phyloP scores from a whole-genome alignment of 92 coral and sea anemone species.

The Zoanthus sansibaricus region DNA sequence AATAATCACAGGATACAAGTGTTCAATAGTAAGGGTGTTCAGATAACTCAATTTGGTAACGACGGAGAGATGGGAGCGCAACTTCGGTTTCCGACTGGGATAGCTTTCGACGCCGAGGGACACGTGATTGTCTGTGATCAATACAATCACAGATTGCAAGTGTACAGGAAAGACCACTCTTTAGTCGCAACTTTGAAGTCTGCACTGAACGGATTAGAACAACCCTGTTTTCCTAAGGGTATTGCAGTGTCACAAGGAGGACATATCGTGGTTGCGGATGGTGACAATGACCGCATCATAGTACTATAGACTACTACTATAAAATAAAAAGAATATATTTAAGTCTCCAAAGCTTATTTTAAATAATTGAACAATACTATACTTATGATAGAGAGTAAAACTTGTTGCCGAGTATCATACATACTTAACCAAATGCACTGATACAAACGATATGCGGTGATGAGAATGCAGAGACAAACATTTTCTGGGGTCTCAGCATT shows the following conservation, averaged over 20 bases:
- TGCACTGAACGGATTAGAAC: slow-evolving; percentile 78
- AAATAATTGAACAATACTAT: no score
- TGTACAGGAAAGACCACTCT: slow-evolving; percentile 75
- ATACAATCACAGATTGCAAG: slow-evolving; percentile 93
- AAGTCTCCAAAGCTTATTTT: no score
- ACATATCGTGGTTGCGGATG: slow-evolving; percentile 88
- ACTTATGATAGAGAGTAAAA: no score
- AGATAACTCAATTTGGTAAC: slow-evolving; percentile 78
- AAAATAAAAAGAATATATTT: not conserved
- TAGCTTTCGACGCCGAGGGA: slow-evolving; percentile 88
- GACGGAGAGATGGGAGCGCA: slow-evolving; percentile 52
- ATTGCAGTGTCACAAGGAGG: slow-evolving; percentile 92
- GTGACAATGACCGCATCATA: slow-evolving; percentile 92
- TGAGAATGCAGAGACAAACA: no score
- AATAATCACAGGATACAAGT: slow-evolving; percentile 96
- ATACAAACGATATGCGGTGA: no score
- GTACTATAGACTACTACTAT: slow-evolving; percentile 53
- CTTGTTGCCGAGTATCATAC: no score
- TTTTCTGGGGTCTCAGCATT: no score
- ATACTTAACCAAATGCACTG: no score
- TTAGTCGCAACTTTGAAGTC: slow-evolving; percentile 73
- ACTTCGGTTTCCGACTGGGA: slow-evolving; percentile 96
- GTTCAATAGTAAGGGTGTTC: slow-evolving; percentile 79
- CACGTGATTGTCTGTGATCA: slow-evolving; percentile 98
- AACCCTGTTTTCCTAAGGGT: slow-evolving; percentile 93